A percentile compares a stretch with the other conserved stretches of the same genome.
These are phyloP conservation scores for Hyperoplus immaculatus DNA, from an alignment of 2,797 vertebrate genomes.

Conservation along the genomic window DNA sequence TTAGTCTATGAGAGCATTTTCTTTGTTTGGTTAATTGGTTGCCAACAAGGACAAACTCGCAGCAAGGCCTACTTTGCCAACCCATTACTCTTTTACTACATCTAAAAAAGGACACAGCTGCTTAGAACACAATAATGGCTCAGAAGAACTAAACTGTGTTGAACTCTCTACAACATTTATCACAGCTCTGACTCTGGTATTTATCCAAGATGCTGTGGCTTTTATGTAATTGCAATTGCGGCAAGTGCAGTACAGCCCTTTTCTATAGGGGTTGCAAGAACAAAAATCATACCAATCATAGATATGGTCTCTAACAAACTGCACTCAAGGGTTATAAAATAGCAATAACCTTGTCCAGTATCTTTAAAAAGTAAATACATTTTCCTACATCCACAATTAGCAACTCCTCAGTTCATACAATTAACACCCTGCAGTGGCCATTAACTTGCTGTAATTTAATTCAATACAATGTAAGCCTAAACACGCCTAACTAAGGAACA, in stretches of 20 bases:
- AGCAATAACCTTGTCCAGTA: not conserved
- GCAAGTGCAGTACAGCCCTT: not conserved
- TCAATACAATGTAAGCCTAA: not conserved
- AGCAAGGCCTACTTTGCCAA: not conserved
- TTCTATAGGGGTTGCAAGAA: not conserved
- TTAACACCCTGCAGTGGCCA: not conserved
- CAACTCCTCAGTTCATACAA: not conserved
- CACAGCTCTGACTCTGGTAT: not conserved
- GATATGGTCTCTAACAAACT: not conserved
- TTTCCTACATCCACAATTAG: not conserved
- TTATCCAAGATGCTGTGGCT: not conserved
- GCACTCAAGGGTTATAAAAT: constrained; percentile 5
- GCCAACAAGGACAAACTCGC: not conserved
- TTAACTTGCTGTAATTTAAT: not conserved
- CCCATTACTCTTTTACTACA: not conserved
- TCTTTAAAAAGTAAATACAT: not conserved
- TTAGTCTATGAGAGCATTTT: not conserved
- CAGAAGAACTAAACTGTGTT: not conserved
- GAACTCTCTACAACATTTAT: not conserved
- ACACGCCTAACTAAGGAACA: not conserved
- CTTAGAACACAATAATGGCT: not conserved
- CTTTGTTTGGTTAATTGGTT: not conserved
- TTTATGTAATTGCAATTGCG: not conserved
- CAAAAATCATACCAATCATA: not conserved
- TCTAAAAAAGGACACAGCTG: not conserved